Evolutionary conservation across 2,797 vertebrate species (phyloP), one percentile per base, ranked within the genome.

Genomic region (Poecilia velifera): DNA sequence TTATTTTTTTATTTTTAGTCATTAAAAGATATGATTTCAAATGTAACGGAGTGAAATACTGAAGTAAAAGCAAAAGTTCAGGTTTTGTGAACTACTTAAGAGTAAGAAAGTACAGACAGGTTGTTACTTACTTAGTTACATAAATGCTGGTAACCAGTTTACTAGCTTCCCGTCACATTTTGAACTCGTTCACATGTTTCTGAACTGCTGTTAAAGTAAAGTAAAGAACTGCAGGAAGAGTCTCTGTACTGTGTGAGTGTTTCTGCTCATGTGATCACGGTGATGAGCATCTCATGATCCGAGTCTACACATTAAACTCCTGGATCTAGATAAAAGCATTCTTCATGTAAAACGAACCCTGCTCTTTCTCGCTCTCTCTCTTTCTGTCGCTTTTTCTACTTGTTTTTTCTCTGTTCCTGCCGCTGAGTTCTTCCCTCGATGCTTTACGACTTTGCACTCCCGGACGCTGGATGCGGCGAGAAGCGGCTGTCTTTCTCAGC

Each of bases 231-330:
- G 20, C 78, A 39, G 18, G 76, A 81, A 72, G 39, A 79, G 41
- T 12, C 34, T 66, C 47, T n/a, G 6, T 75, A 39, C 75, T 78
- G 59, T 76, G 36, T 76, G 71, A 75, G 72, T 41, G 45, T 77
- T 76, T 82, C 59, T 79, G 39, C 57, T 82, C 87, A 83, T 82
- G 89, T 90, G 89, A 91, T 80, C 45, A 1, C 13, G 2, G 75
- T 34, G 36, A 46, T 77, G 84, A 87, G 82, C 77, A 83, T 78
- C 82, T 82, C 76, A 82, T 90, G 88, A 91, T 87, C 68, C 78
- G 62, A 41, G 12, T 86, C 39, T 68, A 72, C 85, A 87, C 34
- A 76, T 62, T 47, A 22, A 70, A 85, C 39, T 76, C 8, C 51
- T 28, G 53, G 39, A 39, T 73, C 25, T 22, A 13, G 73, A 81